Evolutionary conservation across 2,113 vertebrate genomes (phyloP), one percentile per base, ranked within the genome.

Genomic region (Kryptolebias marmoratus): DNA sequence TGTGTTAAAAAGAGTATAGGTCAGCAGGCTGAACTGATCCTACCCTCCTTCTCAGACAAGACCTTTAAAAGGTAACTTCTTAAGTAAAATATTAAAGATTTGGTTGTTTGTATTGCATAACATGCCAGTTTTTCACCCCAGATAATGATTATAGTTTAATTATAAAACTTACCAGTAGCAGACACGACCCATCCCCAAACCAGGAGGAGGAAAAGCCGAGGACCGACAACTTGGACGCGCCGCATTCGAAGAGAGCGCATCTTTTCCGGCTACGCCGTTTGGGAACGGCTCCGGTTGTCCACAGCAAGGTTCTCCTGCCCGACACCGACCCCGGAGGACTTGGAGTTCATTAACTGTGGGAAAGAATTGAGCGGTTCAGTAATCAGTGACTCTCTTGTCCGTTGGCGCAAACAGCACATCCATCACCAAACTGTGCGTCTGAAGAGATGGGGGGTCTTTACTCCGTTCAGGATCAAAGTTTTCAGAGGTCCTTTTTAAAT

Each of bases 211-310:
- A 90, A 77, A 82, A 92, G 79, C 52, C 93, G 74, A 71, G 71
- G 79, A 89, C 84, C 87, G 90, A 84, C 49, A 85, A 73, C 70
- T 70, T 64, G 79, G 54, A 55, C 88, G 52, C 93, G 81, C 85
- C 80, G 89, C 85, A 82, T 81, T 86, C 88, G 79, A 75, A 64
- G 80, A 86, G 82, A 75, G 85, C 75, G 89, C 93, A 95, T 95
- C 91, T 92, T 94, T 84, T 65, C 82, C 88, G 79, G 88, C 69
- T 85, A 73, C 62, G 80, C 84, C 83, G 77, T 79, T 32, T 83
- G 84, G 67, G 80, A 82, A 73, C 52, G 86, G 85, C 75, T 86
- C 79, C 47, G 79, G 73, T 59, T 47, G 71, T 84, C 76, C 77
- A 75, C 85, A 73, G 60, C 3, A 18, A 77, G 71, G 16, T 61